A percentile compares a stretch with the other conserved stretches of the same genome.
These are phyloP conservation scores for Platycnemis pennipes DNA, from an alignment of 2,888 invertebrate species.

Conservation along the genomic window DNA sequence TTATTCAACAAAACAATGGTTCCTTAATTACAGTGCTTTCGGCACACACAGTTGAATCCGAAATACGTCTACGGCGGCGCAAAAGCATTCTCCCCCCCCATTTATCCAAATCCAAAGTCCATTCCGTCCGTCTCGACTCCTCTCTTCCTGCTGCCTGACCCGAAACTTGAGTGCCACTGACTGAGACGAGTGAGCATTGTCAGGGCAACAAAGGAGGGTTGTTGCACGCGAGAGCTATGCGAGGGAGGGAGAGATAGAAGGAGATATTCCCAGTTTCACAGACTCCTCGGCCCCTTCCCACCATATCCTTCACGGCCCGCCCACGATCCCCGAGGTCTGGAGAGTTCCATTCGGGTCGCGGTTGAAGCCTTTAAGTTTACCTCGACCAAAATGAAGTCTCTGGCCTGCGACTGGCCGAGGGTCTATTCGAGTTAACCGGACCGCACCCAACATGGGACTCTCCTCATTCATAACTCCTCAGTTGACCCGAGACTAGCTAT, in stretches of 20 bases:
- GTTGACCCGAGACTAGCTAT: too few relatives aligned
- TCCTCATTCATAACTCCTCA: too few relatives aligned
- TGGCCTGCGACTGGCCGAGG: too few relatives aligned
- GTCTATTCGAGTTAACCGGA: too few relatives aligned
- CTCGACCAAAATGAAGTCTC: background rate
- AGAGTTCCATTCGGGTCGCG: too few relatives aligned
- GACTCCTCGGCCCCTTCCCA: background rate
- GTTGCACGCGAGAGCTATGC: background rate
- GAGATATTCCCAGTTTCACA: background rate
- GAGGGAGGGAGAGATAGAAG: background rate
- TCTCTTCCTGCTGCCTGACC: background rate
- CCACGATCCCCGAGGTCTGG: too few relatives aligned
- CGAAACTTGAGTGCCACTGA: constrained; percentile 32
- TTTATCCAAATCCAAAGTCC: background rate
- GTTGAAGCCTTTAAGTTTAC: too few relatives aligned
- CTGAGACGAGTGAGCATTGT: background rate
- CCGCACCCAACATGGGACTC: too few relatives aligned
- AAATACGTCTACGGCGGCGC: background rate
- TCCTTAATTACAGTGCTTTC: background rate
- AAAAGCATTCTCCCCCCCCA: background rate
- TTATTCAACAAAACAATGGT: background rate
- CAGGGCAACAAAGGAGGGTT: background rate
- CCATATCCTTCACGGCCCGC: background rate
- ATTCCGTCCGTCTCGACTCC: background rate
- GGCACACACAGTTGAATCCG: background rate